Percentiles rank a stretch among this genome's conserved stretches.
These are phyloP conservation scores for Archocentrus centrarchus DNA, from an alignment of 2,113 vertebrate genomes.

Conservation along the genomic window DNA sequence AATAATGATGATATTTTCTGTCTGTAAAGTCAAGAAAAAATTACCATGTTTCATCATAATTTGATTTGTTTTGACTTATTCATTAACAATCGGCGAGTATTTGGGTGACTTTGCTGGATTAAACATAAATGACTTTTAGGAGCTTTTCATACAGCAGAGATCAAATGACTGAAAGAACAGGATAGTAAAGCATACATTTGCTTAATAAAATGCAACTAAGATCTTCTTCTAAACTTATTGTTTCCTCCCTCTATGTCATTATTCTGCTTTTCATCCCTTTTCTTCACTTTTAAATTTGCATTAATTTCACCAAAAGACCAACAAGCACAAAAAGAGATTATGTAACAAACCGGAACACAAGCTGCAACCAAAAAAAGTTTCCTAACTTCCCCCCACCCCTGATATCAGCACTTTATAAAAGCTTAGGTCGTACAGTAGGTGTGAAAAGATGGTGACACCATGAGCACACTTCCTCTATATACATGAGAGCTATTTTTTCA, in stretches of 20 bases:
- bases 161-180: neutral
- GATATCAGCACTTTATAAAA: neutral
- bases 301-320: neutral
- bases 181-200: neutral
- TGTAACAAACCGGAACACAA: neutral
- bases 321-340: neutral
- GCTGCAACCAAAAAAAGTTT: neutral
- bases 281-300: neutral
- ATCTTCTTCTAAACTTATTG: neutral
- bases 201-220: neutral
- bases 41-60: neutral
- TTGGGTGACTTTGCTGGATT: neutral
- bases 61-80: neutral
- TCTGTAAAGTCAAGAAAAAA: neutral
- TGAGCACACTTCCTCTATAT: constrained; percentile 16
- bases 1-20: neutral
- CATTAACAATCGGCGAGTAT: neutral
- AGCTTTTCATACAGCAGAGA: neutral
- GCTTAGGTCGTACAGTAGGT: neutral
- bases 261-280: neutral
- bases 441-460: neutral
- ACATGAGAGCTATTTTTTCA: constrained; percentile 20
- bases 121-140: neutral
- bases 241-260: neutral
- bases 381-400: neutral